Conservation (phyloP, 2,113 vertebrate genomes). For the Ctenomys sociabilis region DNA sequence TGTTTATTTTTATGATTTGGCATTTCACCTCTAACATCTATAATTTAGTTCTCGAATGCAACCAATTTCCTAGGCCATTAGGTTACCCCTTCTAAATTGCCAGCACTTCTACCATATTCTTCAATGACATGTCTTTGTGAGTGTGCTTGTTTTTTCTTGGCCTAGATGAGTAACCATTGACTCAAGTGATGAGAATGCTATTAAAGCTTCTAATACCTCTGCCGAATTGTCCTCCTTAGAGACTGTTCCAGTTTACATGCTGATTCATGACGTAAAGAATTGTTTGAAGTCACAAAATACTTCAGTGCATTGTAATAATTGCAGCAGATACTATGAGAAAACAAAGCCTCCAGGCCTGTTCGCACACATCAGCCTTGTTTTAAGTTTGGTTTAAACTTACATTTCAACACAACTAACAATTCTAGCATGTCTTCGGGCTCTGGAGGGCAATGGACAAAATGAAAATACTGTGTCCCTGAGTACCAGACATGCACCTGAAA, state of each 20-base stretch:
- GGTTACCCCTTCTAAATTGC: slow-evolving; percentile 7
- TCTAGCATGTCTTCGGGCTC: background rate
- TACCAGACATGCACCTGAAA: background rate
- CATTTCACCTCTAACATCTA: slow-evolving; percentile 1
- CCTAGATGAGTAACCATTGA: background rate
- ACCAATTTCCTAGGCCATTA: background rate
- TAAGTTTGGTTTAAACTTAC: slow-evolving; percentile 31
- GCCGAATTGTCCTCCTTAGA: slow-evolving; percentile 20
- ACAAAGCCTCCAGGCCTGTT: slow-evolving; percentile 19
- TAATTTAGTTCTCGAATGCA: slow-evolving; percentile 22
- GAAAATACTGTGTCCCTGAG: background rate
- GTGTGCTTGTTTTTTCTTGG: background rate
- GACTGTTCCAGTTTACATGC: background rate
- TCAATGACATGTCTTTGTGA: background rate
- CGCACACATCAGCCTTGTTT: slow-evolving; percentile 9
- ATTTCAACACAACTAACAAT: slow-evolving; percentile 42
- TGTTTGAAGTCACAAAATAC: background rate
- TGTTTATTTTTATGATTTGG: background rate
- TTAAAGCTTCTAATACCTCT: background rate
- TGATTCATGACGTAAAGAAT: background rate
- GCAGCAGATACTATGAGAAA: slow-evolving; percentile 40
- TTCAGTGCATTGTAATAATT: slow-evolving; percentile 42
- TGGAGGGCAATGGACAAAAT: slow-evolving; percentile 10
- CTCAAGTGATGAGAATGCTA: slow-evolving; percentile 17
- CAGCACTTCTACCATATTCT: background rate